A percentile compares a stretch with the other conserved stretches of the same genome.
phyloP scores from a whole-genome alignment of 1,140 invertebrate species.

The Ruditapes philippinarum region DNA sequence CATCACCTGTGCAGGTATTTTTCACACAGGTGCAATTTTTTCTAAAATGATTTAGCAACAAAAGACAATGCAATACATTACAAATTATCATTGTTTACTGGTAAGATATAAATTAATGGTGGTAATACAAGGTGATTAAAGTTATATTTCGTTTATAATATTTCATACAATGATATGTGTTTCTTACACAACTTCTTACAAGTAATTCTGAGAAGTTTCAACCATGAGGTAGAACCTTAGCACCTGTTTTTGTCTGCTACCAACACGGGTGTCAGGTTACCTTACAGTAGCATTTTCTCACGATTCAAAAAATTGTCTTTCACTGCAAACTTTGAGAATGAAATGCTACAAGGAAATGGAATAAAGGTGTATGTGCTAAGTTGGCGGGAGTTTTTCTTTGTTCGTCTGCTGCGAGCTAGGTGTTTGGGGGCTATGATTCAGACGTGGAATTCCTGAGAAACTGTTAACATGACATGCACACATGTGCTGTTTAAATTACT shows the following conservation, averaged over 20 bases:
- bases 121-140: no score
- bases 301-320: slow-evolving; percentile 62
- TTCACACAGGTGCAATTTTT: no score
- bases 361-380: slow-evolving; percentile 58
- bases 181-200: no score
- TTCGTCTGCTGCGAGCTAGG: slow-evolving; percentile 45
- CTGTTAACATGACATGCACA: slow-evolving; percentile 58
- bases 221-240: slow-evolving; percentile 10
- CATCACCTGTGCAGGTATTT: no score
- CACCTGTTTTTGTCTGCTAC: slow-evolving; percentile 54
- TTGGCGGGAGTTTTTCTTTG: slow-evolving; percentile 59
- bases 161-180: no score
- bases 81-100: no score
- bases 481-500: slow-evolving; percentile 59
- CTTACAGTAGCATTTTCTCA: slow-evolving; percentile 62
- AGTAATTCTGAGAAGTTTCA: no score
- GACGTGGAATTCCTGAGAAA: slow-evolving; percentile 20
- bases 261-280: slow-evolving; percentile 56
- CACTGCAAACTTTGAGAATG: slow-evolving; percentile 53
- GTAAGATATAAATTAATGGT: no score
- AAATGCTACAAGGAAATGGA: slow-evolving; percentile 50
- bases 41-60: no score
- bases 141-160: no score
- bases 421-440: slow-evolving; percentile 55
- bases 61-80: no score